Evolutionary conservation across 2,797 vertebrate species (phyloP).

Genomic region (Mormyrus proboscirostris): DNA sequence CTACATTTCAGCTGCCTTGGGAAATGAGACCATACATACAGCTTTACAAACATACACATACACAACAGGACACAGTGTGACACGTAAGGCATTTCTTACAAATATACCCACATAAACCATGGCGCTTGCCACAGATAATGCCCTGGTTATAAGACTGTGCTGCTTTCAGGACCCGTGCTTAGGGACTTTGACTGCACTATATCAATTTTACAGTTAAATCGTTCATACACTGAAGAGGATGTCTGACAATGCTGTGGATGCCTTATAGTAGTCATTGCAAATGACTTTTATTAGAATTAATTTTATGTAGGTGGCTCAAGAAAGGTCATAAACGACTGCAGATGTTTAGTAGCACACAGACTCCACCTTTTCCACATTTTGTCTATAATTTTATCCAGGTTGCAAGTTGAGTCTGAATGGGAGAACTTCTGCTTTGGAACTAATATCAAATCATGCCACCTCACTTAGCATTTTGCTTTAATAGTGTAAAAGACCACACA

Average conservation of each 20-base stretch:
- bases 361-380: neutral
- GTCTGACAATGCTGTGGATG: neutral
- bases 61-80: neutral
- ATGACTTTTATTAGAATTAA: neutral
- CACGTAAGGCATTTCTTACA: neutral
- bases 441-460: neutral
- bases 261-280: neutral
- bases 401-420: neutral
- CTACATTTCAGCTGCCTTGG: slow-evolving; percentile 18
- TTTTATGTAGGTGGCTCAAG: neutral
- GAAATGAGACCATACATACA: neutral
- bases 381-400: neutral
- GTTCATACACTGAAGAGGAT: neutral
- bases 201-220: neutral
- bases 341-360: neutral
- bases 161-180: neutral
- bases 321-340: neutral
- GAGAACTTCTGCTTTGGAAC: neutral
- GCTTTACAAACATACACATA: neutral
- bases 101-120: neutral
- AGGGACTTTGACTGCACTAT: neutral
- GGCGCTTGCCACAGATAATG: neutral
- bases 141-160: neutral
- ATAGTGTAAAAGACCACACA: neutral
- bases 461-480: neutral